These are phyloP conservation scores for Sebastiscus albofasciatus DNA, from an alignment of 2,797 vertebrate genomes.

Conservation along the genomic window DNA sequence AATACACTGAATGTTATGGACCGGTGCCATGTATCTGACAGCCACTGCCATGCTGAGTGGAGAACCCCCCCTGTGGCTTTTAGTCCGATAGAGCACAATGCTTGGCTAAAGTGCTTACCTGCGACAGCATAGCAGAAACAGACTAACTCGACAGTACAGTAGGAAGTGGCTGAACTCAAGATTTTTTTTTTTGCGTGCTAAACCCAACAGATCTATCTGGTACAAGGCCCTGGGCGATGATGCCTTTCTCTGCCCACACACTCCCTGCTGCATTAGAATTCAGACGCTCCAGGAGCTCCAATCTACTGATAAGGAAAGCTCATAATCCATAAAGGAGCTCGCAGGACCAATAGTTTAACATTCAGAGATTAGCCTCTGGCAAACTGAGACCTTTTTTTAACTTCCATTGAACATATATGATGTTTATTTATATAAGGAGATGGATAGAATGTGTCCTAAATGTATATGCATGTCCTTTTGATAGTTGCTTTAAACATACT, in stretches of 20 bases:
- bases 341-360: slow-evolving; percentile 67
- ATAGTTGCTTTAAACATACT: slow-evolving; percentile 4
- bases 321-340: slow-evolving; percentile 80
- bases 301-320: slow-evolving; percentile 81
- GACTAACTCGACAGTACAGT: neutral
- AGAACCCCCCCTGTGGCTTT: slow-evolving; percentile 16
- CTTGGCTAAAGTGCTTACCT: slow-evolving; percentile 5
- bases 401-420: slow-evolving; percentile 42
- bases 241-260: slow-evolving; percentile 32
- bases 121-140: neutral
- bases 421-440: slow-evolving; percentile 5
- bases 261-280: slow-evolving; percentile 70
- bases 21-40: slow-evolving; percentile 28
- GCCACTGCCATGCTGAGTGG: slow-evolving; percentile 12
- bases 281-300: slow-evolving; percentile 72
- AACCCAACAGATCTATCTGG: slow-evolving; percentile 49
- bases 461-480: neutral
- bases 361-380: slow-evolving; percentile 65
- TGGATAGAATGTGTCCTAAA: slow-evolving; percentile 2
- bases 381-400: slow-evolving; percentile 44
- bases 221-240: slow-evolving; percentile 36
- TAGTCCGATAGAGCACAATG: neutral
- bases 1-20: slow-evolving; percentile 46
- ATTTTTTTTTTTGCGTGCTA: neutral
- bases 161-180: neutral